These are phyloP conservation scores for Lasiurus cinereus DNA, from an alignment of 2,113 vertebrate species.

Conservation along the genomic window DNA sequence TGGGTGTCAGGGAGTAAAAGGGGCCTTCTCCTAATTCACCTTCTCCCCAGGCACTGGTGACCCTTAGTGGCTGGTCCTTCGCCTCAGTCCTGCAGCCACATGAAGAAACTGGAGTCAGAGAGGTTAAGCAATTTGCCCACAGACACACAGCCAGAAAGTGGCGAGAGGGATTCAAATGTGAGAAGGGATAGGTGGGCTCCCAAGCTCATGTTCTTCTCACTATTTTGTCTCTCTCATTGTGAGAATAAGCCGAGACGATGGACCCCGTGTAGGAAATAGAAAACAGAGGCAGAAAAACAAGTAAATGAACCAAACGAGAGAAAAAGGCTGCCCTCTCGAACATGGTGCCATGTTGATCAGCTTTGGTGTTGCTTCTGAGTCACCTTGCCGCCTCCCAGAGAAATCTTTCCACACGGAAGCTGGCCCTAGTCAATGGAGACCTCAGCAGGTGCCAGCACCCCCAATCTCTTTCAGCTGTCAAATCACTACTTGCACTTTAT, in stretches of 20 bases:
- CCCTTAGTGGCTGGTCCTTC: too few relatives aligned
- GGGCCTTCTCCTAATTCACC: too few relatives aligned
- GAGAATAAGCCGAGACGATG: neutral
- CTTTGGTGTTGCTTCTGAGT: neutral
- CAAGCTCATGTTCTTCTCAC: neutral
- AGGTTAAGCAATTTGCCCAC: neutral
- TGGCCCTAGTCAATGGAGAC: neutral
- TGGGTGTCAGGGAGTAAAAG: too few relatives aligned
- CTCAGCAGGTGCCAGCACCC: too few relatives aligned
- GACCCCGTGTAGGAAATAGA: neutral
- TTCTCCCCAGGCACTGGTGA: neutral
- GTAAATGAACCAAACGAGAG: neutral
- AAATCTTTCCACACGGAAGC: too few relatives aligned
- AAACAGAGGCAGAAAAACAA: neutral
- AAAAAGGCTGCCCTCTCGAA: neutral
- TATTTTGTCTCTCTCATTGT: neutral
- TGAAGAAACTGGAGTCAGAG: neutral
- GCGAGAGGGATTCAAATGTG: neutral
- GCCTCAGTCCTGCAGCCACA: neutral
- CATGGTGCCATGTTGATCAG: rapidly evolving
- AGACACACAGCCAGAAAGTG: neutral
- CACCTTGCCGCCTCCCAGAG: rapidly evolving
- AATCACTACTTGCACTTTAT: rapidly evolving
- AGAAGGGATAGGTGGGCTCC: neutral
- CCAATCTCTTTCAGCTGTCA: neutral